phyloP scores from a whole-genome alignment of 2,113 vertebrate species.

The Cottus gobio region DNA sequence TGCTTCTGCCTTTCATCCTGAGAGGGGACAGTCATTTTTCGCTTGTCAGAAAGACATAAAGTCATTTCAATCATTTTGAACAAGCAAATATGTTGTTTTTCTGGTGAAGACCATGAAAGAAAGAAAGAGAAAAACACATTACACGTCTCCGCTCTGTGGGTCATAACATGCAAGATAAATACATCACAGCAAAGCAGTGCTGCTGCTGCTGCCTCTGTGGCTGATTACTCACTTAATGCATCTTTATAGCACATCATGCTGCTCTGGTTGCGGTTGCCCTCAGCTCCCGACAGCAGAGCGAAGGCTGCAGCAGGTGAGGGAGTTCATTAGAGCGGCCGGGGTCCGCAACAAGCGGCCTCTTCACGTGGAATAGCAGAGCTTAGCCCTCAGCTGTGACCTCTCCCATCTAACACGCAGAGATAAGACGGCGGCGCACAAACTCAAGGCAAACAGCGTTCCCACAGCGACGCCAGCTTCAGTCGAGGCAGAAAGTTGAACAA shows the following conservation, averaged over 20 bases:
- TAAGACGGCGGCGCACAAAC: conserved; percentile 57
- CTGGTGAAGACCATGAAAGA: conserved; percentile 10
- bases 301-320: conserved; percentile 69
- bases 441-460: conserved; percentile 50
- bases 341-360: conserved; percentile 70
- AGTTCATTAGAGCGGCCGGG: conserved; percentile 69
- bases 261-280: conserved; percentile 46
- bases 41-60: conserved; percentile 31
- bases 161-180: conserved; percentile 43
- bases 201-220: conserved; percentile 19
- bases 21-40: conserved; percentile 46
- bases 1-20: background rate
- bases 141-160: conserved; percentile 26
- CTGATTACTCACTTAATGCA: conserved; percentile 67
- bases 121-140: background rate
- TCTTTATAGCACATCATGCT: conserved; percentile 55
- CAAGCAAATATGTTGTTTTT: conserved; percentile 37
- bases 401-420: conserved; percentile 68
- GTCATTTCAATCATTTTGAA: conserved; percentile 37
- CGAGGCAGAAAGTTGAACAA: conserved; percentile 46
- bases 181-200: conserved; percentile 33
- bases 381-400: conserved; percentile 79
- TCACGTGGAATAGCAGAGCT: conserved; percentile 69
- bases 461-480: conserved; percentile 25
- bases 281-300: conserved; percentile 54